Percentiles rank a stretch among this genome's conserved stretches.
These are phyloP conservation scores for Andrena marginata DNA, from an alignment of 2,888 invertebrate genomes.

Conservation along the genomic window DNA sequence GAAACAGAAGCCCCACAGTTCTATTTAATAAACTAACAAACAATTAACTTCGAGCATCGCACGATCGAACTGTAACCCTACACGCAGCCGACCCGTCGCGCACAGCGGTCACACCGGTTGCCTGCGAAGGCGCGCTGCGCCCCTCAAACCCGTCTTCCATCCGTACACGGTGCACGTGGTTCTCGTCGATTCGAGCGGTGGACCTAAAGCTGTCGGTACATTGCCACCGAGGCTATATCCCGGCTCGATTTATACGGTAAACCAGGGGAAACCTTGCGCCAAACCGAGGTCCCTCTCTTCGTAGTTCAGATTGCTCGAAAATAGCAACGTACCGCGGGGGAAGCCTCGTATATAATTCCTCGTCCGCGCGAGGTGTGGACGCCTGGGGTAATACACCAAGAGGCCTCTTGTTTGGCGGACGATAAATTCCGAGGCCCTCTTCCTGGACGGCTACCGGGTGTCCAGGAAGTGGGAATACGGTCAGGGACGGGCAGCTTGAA, in stretches of 20 bases:
- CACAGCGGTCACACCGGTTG: too few species aligned
- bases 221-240: too few species aligned
- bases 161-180: too few species aligned
- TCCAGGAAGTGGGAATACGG: conserved; percentile 44
- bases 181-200: too few species aligned
- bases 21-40: background rate
- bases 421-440: conserved; percentile 49
- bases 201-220: too few species aligned
- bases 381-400: background rate
- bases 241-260: too few species aligned
- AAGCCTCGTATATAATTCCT: background rate
- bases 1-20: background rate
- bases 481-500: conserved; percentile 67
- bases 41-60: background rate
- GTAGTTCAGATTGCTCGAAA: too few species aligned
- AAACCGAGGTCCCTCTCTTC: too few species aligned
- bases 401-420: background rate
- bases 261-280: background rate
- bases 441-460: conserved; percentile 61
- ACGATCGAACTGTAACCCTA: background rate
- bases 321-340: too few species aligned
- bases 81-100: too few species aligned
- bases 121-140: too few species aligned
- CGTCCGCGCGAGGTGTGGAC: background rate
- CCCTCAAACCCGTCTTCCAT: too few species aligned